Evolutionary conservation across 2,113 vertebrate species (phyloP).

Genomic region (Hassar affinis): DNA sequence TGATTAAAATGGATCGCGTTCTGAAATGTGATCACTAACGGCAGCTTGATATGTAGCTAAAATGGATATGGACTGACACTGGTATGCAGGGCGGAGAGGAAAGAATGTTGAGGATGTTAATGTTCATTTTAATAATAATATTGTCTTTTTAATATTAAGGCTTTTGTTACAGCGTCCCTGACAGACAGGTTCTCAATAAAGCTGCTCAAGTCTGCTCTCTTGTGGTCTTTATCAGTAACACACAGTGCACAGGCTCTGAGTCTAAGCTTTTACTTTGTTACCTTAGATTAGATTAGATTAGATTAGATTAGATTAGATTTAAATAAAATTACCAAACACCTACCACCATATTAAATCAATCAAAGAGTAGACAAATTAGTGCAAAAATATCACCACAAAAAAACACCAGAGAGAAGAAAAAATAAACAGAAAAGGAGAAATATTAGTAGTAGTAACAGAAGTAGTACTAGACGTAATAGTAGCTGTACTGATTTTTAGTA

Average conservation of each 20-base stretch:
- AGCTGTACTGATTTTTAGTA: no score
- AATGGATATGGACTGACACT: background rate
- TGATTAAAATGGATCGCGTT: background rate
- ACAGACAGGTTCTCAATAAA: background rate
- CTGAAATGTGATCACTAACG: background rate
- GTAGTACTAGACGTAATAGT: no score
- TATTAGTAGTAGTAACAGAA: background rate
- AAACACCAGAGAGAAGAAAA: background rate
- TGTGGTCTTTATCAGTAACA: constrained; percentile 6
- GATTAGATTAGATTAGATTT: background rate
- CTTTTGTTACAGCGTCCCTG: background rate
- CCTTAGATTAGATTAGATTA: background rate
- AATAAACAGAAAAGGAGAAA: background rate
- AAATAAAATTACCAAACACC: background rate
- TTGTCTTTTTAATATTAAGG: background rate
- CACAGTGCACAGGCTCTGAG: background rate
- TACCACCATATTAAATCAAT: background rate
- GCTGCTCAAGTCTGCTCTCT: constrained; percentile 28
- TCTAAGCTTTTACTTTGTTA: background rate
- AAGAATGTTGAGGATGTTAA: background rate
- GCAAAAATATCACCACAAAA: background rate
- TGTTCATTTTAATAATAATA: background rate
- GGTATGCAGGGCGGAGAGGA: constrained; percentile 5
- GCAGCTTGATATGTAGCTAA: background rate
- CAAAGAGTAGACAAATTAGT: background rate